phyloP scores from a whole-genome alignment of 2,797 vertebrate genomes.

The Spatula versicolor region DNA sequence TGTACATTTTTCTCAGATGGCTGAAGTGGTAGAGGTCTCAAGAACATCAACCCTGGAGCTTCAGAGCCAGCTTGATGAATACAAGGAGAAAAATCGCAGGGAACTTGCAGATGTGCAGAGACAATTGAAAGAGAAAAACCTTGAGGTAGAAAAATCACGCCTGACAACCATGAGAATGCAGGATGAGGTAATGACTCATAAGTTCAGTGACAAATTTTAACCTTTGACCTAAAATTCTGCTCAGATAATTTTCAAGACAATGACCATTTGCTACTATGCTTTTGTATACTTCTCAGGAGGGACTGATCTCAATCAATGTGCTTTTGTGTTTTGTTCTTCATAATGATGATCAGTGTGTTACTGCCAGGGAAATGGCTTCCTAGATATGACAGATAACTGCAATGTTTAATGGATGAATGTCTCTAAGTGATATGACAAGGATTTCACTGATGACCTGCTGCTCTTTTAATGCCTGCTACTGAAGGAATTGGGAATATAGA shows the following conservation, averaged over 20 bases:
- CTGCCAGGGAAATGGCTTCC: neutral
- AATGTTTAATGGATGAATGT: neutral
- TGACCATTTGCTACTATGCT: accelerated
- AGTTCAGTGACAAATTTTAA: neutral
- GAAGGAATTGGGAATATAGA: neutral
- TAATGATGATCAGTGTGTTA: neutral
- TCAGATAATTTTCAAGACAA: neutral
- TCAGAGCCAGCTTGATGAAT: conserved; percentile 93
- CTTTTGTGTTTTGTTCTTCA: neutral
- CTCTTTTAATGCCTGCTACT: neutral
- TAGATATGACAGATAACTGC: neutral
- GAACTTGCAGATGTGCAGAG: conserved; percentile 89
- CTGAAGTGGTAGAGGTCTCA: conserved; percentile 88
- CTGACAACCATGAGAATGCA: conserved; percentile 82
- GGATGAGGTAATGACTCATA: conserved; percentile 85
- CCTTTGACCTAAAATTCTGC: neutral
- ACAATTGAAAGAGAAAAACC: conserved; percentile 87
- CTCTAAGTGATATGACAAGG: neutral
- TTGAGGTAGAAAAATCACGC: conserved; percentile 87
- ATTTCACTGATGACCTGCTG: neutral
- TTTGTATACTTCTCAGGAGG: neutral
- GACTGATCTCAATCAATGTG: neutral
- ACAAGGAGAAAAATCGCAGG: conserved; percentile 90
- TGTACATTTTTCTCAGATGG: conserved; percentile 82
- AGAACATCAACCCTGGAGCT: conserved; percentile 88